phyloP scores from a whole-genome alignment of 2,797 vertebrate genomes.

The Buphagus erythrorhynchus region DNA sequence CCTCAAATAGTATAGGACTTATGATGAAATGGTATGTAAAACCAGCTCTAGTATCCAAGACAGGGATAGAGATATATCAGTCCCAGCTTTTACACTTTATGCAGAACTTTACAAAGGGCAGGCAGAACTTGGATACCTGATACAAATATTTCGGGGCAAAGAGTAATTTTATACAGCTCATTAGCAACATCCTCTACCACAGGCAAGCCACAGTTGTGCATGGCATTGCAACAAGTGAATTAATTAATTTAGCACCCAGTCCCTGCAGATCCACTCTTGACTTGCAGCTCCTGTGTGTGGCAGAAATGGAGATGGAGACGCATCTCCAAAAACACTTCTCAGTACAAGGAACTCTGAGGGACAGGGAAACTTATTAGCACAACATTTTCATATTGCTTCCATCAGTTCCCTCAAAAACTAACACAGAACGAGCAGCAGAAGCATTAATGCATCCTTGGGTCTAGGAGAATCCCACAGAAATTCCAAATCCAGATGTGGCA shows the following conservation, averaged over 20 bases:
- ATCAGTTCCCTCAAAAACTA: not conserved
- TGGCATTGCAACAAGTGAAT: not conserved
- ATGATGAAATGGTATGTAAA: not conserved
- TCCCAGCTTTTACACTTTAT: not conserved
- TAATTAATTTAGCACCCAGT: not conserved
- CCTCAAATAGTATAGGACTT: rapidly evolving
- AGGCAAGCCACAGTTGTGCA: not conserved
- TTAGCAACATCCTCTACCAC: not conserved
- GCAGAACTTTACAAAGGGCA: not conserved
- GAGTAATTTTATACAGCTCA: not conserved
- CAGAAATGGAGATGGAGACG: not conserved
- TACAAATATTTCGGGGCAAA: not conserved
- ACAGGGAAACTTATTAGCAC: not conserved
- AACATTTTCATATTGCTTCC: not conserved
- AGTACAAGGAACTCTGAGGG: not conserved
- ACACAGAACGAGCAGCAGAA: not conserved
- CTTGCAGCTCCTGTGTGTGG: not conserved
- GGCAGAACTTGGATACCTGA: not conserved
- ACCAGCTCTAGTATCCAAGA: not conserved
- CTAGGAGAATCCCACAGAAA: not conserved
- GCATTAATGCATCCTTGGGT: not conserved
- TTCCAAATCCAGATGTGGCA: not conserved
- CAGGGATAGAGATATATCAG: not conserved
- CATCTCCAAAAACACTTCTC: not conserved
- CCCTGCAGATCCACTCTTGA: not conserved